Percentiles rank a stretch among this genome's conserved stretches.
These are phyloP conservation scores for Isichthys henryi DNA, from an alignment of 2,113 vertebrate genomes.

Conservation along the genomic window DNA sequence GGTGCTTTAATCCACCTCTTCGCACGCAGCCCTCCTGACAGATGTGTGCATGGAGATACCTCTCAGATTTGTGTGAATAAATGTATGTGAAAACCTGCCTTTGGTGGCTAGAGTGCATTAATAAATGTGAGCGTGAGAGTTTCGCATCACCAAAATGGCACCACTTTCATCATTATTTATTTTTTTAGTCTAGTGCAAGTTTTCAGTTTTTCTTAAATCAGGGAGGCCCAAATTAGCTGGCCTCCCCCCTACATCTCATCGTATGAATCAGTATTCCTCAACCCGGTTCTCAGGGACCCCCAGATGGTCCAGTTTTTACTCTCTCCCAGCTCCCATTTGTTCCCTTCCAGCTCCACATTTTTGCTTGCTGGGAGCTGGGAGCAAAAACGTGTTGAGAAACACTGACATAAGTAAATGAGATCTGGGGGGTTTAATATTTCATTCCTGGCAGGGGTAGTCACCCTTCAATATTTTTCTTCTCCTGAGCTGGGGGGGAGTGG, in stretches of 20 bases:
- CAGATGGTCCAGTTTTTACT: too few relatives aligned
- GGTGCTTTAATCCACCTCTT: background rate
- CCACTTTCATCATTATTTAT: background rate
- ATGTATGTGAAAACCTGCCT: background rate
- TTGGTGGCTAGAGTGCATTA: background rate
- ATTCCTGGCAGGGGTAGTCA: background rate
- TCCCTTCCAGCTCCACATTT: background rate
- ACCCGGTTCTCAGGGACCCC: background rate
- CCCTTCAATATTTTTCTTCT: background rate
- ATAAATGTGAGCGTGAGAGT: background rate
- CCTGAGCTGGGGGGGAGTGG: background rate
- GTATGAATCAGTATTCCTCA: background rate
- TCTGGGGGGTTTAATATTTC: background rate
- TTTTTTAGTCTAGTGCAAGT: background rate
- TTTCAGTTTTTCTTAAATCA: background rate
- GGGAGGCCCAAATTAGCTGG: background rate
- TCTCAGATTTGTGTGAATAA: background rate
- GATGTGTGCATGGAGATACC: background rate
- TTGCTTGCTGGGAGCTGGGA: background rate
- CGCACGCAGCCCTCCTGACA: background rate
- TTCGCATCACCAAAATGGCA: background rate
- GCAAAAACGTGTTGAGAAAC: background rate
- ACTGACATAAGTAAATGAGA: background rate
- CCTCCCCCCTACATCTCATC: background rate
- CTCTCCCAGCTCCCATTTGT: background rate